Base-by-base conservation (phyloP, 2,113 vertebrate species). In the Anarrhichthys ocellatus region DNA sequence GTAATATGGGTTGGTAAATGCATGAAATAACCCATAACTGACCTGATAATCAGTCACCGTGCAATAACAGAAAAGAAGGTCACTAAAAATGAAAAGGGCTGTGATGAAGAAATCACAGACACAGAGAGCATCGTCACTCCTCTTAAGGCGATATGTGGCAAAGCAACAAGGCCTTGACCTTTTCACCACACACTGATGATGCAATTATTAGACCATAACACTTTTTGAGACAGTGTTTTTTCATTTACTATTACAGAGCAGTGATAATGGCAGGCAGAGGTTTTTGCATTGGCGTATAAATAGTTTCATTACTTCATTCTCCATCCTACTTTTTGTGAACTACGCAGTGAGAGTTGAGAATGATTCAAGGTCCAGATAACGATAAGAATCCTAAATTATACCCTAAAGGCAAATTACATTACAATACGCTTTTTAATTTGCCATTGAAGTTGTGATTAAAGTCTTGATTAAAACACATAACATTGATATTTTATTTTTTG, bases 21-120 rank as follows among this genome's bases (percentile, higher is more conserved):
- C 58, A 76, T 76, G 71, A 83, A 86, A 78, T 73, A 82, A 78
- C 69, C 84, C 65, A 14, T 46, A 82, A 71, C 76, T 69, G 80
- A 65, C 56, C 27, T 14, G 59, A 82, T 72, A 84, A 89, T 80
- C 63, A 81, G 73, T 85, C 73, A 76, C 11, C 40, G 15, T 58
- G 58, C 65, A 78, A 74, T 78, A 79, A 61, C 75, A 32, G 71
- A 62, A 58, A 80, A 75, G 78, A 78, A 76, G 87, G 83, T 89
- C 80, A 63, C 17, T 36, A 52, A 82, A 78, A 69, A 77, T 73
- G 76, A 80, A 58, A 67, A 58, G 68, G 67, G 78, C 66, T 59
- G 14, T 38, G 6, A 67, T 73, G 50, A 68, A 63, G 69, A 61
- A 73, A 80, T 68, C 71, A 76, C 74, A 82, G 67, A 61, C 36